phyloP scores from a whole-genome alignment of 2,113 vertebrate species.

The Salvelinus fontinalis region DNA sequence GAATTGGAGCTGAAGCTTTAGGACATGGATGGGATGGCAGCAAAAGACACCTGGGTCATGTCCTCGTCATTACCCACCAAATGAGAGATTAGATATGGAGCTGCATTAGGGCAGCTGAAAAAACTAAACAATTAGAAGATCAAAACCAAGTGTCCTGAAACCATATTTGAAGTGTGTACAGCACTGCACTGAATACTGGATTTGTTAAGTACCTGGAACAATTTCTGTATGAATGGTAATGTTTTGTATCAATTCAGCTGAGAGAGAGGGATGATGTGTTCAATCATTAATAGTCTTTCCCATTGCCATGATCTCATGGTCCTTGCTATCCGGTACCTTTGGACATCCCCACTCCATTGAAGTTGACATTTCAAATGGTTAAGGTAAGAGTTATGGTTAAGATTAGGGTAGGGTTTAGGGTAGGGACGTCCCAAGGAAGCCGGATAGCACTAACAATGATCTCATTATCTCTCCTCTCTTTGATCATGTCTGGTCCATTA shows the following conservation, averaged over 20 bases:
- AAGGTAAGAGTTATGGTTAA: no score
- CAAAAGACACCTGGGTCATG: slow-evolving; percentile 25
- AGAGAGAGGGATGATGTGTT: not conserved
- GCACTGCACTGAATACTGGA: not conserved
- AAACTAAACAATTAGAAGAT: not conserved
- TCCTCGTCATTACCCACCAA: not conserved
- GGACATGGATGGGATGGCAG: slow-evolving; percentile 19
- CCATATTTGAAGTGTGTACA: not conserved
- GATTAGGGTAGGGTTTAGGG: no score
- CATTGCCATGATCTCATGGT: not conserved
- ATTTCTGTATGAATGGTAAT: not conserved
- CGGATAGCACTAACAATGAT: no score
- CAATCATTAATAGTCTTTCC: slow-evolving; percentile 12
- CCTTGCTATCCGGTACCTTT: no score
- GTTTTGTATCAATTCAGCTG: not conserved
- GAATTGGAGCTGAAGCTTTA: slow-evolving; percentile 15
- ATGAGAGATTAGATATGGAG: not conserved
- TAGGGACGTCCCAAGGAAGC: no score
- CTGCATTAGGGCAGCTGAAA: no score
- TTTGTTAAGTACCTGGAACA: not conserved
- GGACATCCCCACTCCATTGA: no score
- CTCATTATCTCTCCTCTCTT: not conserved
- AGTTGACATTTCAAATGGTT: no score
- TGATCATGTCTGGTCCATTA: slow-evolving; percentile 12
- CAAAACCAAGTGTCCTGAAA: not conserved